phyloP scores from a whole-genome alignment of 2,113 vertebrate species.

The Murina feae region DNA sequence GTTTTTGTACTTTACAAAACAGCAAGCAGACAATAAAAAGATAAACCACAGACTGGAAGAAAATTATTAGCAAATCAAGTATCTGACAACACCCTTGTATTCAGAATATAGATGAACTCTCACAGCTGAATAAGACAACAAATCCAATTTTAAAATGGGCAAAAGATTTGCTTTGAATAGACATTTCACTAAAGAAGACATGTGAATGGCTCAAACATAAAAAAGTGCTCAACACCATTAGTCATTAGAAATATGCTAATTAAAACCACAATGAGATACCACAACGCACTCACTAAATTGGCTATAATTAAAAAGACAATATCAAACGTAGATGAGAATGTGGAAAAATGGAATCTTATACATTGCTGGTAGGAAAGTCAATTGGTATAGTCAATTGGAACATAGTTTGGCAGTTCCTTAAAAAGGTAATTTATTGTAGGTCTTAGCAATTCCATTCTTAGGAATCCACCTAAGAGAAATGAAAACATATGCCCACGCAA shows the following conservation, averaged over 20 bases:
- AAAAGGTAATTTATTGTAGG: not conserved
- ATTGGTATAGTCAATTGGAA: not conserved
- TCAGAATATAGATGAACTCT: constrained; percentile 1
- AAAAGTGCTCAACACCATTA: not conserved
- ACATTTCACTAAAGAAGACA: constrained; percentile 1
- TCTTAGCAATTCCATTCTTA: not conserved
- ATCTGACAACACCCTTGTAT: not conserved
- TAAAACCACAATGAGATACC: not conserved
- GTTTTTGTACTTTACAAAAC: not conserved
- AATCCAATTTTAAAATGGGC: not conserved
- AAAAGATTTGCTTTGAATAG: not conserved
- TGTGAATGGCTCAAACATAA: not conserved
- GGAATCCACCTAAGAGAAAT: not conserved
- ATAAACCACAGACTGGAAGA: not conserved
- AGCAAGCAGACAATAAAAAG: constrained; percentile 1
- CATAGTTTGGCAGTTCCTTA: not conserved
- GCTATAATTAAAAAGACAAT: not conserved
- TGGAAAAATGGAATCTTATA: not conserved
- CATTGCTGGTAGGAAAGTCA: not conserved
- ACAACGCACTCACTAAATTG: not conserved
- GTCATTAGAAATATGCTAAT: not conserved
- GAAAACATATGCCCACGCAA: not conserved
- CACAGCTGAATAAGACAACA: not conserved
- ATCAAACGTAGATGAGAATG: not conserved
- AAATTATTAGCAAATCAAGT: not conserved